A percentile compares a stretch with the other conserved stretches of the same genome.
Evolutionary conservation across 2,888 invertebrate species (phyloP).

Genomic region (Teleiodes luculella): DNA sequence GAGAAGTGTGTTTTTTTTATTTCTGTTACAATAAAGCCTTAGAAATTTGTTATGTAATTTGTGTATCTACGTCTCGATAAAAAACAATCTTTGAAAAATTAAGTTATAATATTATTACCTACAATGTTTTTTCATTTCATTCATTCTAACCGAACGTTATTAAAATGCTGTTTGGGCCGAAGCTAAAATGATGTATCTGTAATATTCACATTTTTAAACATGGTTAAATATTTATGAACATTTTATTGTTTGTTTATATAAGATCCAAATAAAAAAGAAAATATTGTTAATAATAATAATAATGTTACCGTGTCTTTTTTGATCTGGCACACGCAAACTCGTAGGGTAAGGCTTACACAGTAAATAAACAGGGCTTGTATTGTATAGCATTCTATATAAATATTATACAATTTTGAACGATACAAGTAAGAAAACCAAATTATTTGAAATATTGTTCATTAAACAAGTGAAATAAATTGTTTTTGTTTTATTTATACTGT

Average conservation of each 20-base stretch:
- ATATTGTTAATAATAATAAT: not conserved
- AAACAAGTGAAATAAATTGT: conserved; percentile 62
- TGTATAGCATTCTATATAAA: conserved; percentile 69
- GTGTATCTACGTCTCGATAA: no score
- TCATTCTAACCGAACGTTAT: no score
- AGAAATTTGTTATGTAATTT: no score
- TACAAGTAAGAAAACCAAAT: conserved; percentile 51
- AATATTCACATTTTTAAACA: no score
- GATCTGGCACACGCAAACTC: conserved; percentile 12
- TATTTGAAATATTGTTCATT: conserved; percentile 76
- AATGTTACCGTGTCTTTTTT: not conserved
- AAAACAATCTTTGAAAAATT: no score
- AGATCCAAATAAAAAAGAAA: not conserved
- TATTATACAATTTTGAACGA: conserved; percentile 75
- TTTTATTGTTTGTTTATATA: not conserved
- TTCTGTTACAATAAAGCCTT: no score
- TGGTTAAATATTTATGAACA: no score
- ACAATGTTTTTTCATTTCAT: no score
- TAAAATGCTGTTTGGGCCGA: no score
- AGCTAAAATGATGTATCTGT: no score
- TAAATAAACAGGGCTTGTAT: conserved; percentile 75
- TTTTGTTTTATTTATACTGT: conserved; percentile 40
- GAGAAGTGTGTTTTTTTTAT: no score
- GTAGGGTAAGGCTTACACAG: conserved; percentile 69
- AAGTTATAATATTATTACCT: no score